A percentile compares a stretch with the other conserved stretches of the same genome.
phyloP scores from a whole-genome alignment of 2,113 vertebrate species.

The Salvelinus fontinalis region DNA sequence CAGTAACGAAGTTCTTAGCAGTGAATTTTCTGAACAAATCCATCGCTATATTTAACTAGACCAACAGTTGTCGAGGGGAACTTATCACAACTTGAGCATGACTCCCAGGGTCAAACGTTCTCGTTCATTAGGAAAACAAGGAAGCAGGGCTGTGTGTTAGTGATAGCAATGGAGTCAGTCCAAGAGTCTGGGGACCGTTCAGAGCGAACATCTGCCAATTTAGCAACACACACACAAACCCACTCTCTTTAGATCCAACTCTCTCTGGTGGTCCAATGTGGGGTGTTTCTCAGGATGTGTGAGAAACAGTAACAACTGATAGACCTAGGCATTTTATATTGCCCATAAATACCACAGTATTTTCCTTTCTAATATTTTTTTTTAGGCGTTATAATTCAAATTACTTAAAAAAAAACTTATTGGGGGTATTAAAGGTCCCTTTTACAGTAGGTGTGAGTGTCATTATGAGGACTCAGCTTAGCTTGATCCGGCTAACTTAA shows the following conservation, averaged over 20 bases:
- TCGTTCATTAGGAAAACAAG: background rate
- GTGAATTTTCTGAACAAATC: background rate
- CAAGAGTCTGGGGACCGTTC: background rate
- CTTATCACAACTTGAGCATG: background rate
- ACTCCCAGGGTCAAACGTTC: background rate
- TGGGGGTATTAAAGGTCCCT: slow-evolving; percentile 1
- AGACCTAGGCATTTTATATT: slow-evolving; percentile 18
- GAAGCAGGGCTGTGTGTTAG: background rate
- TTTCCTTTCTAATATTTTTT: background rate
- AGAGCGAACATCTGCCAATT: background rate
- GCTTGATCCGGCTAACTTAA: slow-evolving; percentile 44
- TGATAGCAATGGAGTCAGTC: background rate
- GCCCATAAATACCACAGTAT: background rate
- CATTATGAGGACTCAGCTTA: slow-evolving; percentile 22
- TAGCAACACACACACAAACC: background rate
- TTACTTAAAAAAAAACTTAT: background rate
- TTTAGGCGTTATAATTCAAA: background rate
- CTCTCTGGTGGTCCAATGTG: background rate
- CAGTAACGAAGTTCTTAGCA: too few species aligned
- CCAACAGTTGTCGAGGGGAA: background rate
- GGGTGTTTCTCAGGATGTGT: slow-evolving; percentile 9
- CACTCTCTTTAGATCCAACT: background rate
- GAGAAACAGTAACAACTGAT: slow-evolving; percentile 27
- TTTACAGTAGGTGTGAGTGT: slow-evolving; percentile 40
- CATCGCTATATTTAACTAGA: background rate